A percentile compares a stretch with the other conserved stretches of the same genome.
Evolutionary conservation across 2,113 vertebrate genomes (phyloP).

Genomic region (Archilochus colubris): DNA sequence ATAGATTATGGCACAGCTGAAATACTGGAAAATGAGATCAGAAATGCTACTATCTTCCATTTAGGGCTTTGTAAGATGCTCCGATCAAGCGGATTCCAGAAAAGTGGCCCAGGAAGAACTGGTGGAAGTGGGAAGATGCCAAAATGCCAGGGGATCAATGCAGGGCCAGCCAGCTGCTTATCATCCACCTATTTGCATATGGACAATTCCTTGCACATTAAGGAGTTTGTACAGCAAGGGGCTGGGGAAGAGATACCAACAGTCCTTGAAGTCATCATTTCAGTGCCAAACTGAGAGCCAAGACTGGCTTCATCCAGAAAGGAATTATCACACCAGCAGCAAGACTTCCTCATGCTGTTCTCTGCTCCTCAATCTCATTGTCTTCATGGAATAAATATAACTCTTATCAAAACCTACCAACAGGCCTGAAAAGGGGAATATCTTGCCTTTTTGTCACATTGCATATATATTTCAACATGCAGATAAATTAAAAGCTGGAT

Average conservation of each 20-base stretch:
- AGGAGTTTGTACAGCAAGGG: conserved; percentile 26
- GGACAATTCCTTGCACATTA: conserved; percentile 29
- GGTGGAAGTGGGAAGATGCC: conserved; percentile 13
- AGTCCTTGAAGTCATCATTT: conserved; percentile 21
- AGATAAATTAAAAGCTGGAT: background rate
- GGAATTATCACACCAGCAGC: conserved; percentile 2
- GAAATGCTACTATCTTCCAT: conserved; percentile 74
- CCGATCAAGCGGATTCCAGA: background rate
- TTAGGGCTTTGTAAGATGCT: conserved; percentile 54
- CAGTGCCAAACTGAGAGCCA: background rate
- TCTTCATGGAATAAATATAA: background rate
- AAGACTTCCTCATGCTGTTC: background rate
- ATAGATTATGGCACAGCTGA: conserved; percentile 82
- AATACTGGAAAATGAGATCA: conserved; percentile 83
- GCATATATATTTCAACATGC: background rate
- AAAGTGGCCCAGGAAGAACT: background rate
- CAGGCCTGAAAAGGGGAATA: background rate
- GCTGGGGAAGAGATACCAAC: conserved; percentile 9
- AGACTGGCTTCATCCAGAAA: background rate
- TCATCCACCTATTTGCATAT: background rate
- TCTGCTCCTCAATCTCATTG: background rate
- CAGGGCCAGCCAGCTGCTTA: background rate
- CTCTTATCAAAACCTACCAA: background rate
- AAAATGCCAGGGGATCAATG: background rate
- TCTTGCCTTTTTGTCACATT: background rate